Conservation (phyloP, 92 coral and sea anemone genomes). For the Phenganax stokvisi region DNA sequence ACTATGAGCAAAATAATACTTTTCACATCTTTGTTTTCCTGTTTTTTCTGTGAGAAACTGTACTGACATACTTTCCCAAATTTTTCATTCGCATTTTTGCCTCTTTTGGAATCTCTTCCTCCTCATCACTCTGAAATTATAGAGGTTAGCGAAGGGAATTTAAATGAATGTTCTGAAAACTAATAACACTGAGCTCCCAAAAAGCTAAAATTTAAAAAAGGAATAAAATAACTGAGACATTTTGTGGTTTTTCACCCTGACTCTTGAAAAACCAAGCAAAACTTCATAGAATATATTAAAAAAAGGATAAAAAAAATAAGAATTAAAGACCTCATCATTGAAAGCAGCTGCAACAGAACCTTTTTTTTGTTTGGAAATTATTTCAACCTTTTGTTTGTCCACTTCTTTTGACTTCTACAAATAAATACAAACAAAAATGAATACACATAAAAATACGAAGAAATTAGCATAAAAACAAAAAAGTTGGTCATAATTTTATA, state of each 20-base stretch:
- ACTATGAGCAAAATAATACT: neutral
- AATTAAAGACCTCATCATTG: slow-evolving; percentile 56
- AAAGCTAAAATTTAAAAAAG: too few species aligned
- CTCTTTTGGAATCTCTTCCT: slow-evolving; percentile 93
- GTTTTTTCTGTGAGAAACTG: neutral
- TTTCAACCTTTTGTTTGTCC: slow-evolving; percentile 17
- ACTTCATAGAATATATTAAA: too few species aligned
- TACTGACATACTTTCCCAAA: slow-evolving; percentile 70
- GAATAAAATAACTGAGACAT: too few species aligned
- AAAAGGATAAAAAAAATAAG: too few species aligned
- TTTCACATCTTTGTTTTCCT: neutral
- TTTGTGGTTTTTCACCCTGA: too few species aligned
- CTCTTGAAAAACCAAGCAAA: too few species aligned
- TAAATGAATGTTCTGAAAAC: neutral
- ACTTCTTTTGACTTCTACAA: slow-evolving; percentile 31
- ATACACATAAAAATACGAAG: neutral
- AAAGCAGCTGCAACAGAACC: slow-evolving; percentile 87
- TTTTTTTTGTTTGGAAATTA: slow-evolving; percentile 42
- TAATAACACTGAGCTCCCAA: too few species aligned
- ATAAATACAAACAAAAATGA: neutral
- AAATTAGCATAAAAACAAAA: neutral
- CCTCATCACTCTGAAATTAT: slow-evolving; percentile 66
- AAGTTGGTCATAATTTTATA: neutral
- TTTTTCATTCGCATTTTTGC: slow-evolving; percentile 99
- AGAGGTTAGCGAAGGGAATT: neutral